Evolutionary conservation across 2,888 invertebrate genomes (phyloP).

Genomic region (Trissoscelio sp.): DNA sequence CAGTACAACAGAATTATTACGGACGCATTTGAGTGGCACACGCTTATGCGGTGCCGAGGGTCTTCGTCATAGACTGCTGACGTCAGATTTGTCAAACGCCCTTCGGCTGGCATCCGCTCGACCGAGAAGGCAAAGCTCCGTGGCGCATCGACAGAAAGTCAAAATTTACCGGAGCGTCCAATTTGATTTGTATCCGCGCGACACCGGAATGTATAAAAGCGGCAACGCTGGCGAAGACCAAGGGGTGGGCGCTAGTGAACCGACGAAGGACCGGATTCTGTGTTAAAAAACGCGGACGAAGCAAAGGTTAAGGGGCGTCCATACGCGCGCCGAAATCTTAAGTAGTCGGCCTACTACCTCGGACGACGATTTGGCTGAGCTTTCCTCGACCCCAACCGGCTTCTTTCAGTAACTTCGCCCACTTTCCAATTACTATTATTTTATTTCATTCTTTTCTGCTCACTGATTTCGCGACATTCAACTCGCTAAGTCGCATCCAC

Average conservation of each 20-base stretch:
- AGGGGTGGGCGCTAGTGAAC: neutral
- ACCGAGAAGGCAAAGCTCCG: slow-evolving; percentile 46
- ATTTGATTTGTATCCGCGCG: slow-evolving; percentile 77
- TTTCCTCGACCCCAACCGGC: slow-evolving; percentile 14
- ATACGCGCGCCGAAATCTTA: slow-evolving; percentile 78
- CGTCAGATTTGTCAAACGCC: slow-evolving; percentile 66
- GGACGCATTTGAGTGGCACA: slow-evolving; percentile 43
- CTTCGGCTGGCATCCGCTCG: slow-evolving; percentile 39
- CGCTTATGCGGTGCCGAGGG: slow-evolving; percentile 21
- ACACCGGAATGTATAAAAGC: slow-evolving; percentile 58
- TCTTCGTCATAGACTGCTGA: slow-evolving; percentile 59
- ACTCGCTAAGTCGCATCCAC: slow-evolving; percentile 15
- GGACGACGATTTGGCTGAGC: slow-evolving; percentile 43
- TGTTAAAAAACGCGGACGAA: slow-evolving; percentile 82
- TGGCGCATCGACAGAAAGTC: slow-evolving; percentile 70
- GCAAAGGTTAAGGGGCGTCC: slow-evolving; percentile 79
- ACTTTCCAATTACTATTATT: slow-evolving; percentile 59
- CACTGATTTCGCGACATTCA: slow-evolving; percentile 49
- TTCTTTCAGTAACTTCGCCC: slow-evolving; percentile 48
- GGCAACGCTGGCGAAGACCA: neutral
- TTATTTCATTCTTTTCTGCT: slow-evolving; percentile 47
- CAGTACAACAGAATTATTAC: slow-evolving; percentile 59
- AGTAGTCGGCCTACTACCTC: slow-evolving; percentile 44
- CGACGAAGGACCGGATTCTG: slow-evolving; percentile 65
- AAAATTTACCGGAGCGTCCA: slow-evolving; percentile 74